Conservation (phyloP, 2,888 invertebrate species). For the Drosophila macrospina region DNA sequence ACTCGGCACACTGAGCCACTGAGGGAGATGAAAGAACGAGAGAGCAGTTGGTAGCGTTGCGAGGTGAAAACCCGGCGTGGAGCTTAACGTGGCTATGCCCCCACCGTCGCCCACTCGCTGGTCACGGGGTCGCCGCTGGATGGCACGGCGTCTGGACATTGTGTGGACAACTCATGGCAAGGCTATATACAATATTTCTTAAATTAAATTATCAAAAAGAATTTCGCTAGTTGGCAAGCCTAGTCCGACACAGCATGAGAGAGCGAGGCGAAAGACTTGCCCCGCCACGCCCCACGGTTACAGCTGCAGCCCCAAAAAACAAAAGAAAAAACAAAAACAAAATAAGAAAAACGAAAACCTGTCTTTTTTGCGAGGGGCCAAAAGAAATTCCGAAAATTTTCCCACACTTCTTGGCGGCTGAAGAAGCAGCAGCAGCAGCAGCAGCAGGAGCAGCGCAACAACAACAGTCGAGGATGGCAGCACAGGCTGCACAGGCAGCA, state of each 20-base stretch:
- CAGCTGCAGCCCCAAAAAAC: slow-evolving; percentile 29
- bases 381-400: slow-evolving; percentile 79
- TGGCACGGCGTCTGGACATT: slow-evolving; percentile 35
- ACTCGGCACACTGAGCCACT: slow-evolving; percentile 60
- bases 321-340: slow-evolving; percentile 7
- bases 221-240: slow-evolving; percentile 80
- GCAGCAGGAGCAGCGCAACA: not conserved
- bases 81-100: slow-evolving; percentile 43
- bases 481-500: slow-evolving; percentile 47
- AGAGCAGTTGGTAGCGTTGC: not conserved
- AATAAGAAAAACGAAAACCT: slow-evolving; percentile 61
- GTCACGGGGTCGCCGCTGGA: slow-evolving; percentile 67
- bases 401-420: slow-evolving; percentile 72
- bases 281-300: slow-evolving; percentile 50
- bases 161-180: slow-evolving; percentile 42
- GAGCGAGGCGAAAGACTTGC: slow-evolving; percentile 36
- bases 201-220: slow-evolving; percentile 82
- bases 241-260: slow-evolving; percentile 45
- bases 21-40: slow-evolving; percentile 29
- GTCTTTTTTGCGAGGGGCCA: slow-evolving; percentile 43
- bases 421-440: not conserved
- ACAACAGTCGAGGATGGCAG: slow-evolving; percentile 11
- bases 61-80: slow-evolving; percentile 36
- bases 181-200: slow-evolving; percentile 74
- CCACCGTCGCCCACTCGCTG: slow-evolving; percentile 33